Evolutionary conservation across 2,888 invertebrate genomes (phyloP), one percentile per base, ranked within the genome.

Genomic region (Orchesella flavescens): DNA sequence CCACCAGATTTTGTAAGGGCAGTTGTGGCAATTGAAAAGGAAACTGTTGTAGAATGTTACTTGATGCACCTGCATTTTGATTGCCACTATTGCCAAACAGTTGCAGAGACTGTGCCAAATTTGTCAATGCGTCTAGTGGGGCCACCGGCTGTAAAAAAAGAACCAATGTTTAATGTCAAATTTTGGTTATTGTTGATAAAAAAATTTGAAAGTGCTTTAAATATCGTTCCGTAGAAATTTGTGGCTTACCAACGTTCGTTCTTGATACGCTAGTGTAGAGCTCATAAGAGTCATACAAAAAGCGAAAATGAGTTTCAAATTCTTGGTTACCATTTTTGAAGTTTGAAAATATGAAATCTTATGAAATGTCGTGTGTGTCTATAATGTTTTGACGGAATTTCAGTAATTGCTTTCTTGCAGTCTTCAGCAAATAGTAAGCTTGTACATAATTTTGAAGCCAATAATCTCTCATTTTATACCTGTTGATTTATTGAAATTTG

Each of bases 181-280:
- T 57, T 55, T n/a, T 66, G 55, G 44, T 34, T 55, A 57, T 66
- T 34, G n/a, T 34, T 17, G 24, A 17, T 24, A 9, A 66, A 49
- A 59, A 4, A 15, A 24, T 13, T 24, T 61, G 7, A 69, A 19
- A 53, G 19, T 21, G 46, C 24, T 49, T 34, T 46, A 44, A 19
- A 46, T 43, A 19, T 21, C 43, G 17, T 1, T 12, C 7, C 34
- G 1, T 46, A 68, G 46, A 63, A 10, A 46, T n/a, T 24, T 66
- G 59, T 69, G 78, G 59, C 53, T 71, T 71, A 78, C 78, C 78
- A 78, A 19, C 23, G 63, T 61, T 53, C 69, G 69, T 71, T 78
- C 71, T 34, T 66, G 17, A 9, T 23, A 7, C 5, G 66, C 44
- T 3, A 66, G 44, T 1, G 19, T 13, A 7, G 46, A 15, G 9